Evolutionary conservation across 2,888 invertebrate genomes (phyloP), one percentile per base, ranked within the genome.

Genomic region (Parthenolecanium corni): DNA sequence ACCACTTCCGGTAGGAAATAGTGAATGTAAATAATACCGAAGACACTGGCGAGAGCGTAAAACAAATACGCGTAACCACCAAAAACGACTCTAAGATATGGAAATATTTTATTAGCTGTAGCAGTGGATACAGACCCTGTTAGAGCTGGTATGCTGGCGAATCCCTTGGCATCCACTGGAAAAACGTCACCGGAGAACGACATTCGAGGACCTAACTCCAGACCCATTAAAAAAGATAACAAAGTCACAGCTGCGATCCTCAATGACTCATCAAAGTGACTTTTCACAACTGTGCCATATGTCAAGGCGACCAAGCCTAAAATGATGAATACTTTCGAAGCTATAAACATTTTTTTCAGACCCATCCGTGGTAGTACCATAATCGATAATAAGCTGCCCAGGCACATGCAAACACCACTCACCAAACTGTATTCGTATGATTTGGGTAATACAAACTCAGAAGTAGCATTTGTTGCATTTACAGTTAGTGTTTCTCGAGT

Each of bases 111-210:
- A 0, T 79, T 74, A 2, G 76, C 74, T 2, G 76, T 67, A 64
- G 79, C 80, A 66, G 78, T 78, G 66, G 79, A 79, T 3, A 76
- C 68, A 65, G 79, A 80, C 0, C 77, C 74, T 0, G 79, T 75
- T 1, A 77, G 49, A 9, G 62, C 20, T 0, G 66, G 64, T 24
- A 64, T 52, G 0, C 77, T 74, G 0, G 79, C 75, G 1, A 77
- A 52, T 3, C 80, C 80, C 36, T 79, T 74, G 0, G 79, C 76
- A 62, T 76, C 75, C 9, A 74, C 68, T 0, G 80, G 79, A 67
- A 77, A 80, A 3, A 80, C 72, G 67, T 80, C 80, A 1, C 79
- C 79, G 0, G 79, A 70, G 76, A 80, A 76, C 0, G 79, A 79
- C 31, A 6, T 4, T 6, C 31, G 31, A 31, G 31, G 31, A 9